A percentile compares a stretch with the other conserved stretches of the same genome.
phyloP scores from a whole-genome alignment of 2,797 vertebrate species.

The Jordanella pulchra region DNA sequence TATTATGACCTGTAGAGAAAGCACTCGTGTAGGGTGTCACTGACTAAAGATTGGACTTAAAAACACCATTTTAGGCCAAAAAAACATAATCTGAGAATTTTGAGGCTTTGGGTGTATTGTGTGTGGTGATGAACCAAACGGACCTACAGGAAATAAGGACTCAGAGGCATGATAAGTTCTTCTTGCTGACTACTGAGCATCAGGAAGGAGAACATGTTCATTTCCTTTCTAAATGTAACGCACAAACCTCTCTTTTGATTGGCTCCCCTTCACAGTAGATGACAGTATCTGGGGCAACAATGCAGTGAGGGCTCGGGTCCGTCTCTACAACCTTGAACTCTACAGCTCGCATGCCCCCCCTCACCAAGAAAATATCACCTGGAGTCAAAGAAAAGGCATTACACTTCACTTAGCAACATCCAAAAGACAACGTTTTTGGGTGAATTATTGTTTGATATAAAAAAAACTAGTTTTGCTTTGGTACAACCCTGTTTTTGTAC shows the following conservation, averaged over 20 bases:
- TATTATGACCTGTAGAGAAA: too few species aligned
- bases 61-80: too few species aligned
- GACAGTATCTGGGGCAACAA: slow-evolving; percentile 94
- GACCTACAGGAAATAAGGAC: neutral
- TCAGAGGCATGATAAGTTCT: neutral
- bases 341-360: slow-evolving; percentile 94
- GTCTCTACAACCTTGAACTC: slow-evolving; percentile 98
- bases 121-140: too few species aligned
- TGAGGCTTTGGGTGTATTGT: too few species aligned
- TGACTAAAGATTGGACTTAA: too few species aligned
- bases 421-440: neutral
- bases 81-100: too few species aligned
- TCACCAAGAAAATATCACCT: slow-evolving; percentile 95
- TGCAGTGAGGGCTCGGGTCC: slow-evolving; percentile 92
- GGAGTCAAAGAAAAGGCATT: slow-evolving; percentile 26
- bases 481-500: slow-evolving; percentile 63
- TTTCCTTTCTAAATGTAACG: neutral
- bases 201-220: neutral
- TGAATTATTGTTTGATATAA: neutral
- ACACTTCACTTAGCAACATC: neutral
- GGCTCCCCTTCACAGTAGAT: slow-evolving; percentile 97
- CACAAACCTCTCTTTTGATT: slow-evolving; percentile 92
- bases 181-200: neutral
- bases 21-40: too few species aligned
- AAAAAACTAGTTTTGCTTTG: neutral